Conservation (phyloP, 2,888 invertebrate genomes). For the Limnephilus lunatus region DNA sequence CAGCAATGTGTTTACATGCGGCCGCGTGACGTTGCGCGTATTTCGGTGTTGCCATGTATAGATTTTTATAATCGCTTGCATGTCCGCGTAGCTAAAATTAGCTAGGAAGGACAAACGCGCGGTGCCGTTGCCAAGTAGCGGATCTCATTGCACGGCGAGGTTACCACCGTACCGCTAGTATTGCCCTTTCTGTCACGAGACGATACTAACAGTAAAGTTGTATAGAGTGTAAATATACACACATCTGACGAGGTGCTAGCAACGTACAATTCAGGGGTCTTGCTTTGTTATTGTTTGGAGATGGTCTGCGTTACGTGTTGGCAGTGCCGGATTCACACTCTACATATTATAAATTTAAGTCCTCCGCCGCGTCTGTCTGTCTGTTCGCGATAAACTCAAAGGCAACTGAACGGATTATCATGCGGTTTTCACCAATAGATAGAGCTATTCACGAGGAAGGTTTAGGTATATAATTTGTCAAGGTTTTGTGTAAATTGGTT, state of each 20-base stretch:
- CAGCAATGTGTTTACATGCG: background rate
- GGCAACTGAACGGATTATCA: too few relatives aligned
- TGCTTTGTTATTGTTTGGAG: background rate
- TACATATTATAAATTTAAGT: too few relatives aligned
- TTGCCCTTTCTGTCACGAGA: conserved; percentile 27
- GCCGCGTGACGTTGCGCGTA: conserved; percentile 21
- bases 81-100: conserved; percentile 57
- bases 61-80: conserved; percentile 53
- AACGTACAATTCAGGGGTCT: background rate
- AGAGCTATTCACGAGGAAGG: too few relatives aligned
- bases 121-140: conserved; percentile 50
- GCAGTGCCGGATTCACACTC: background rate
- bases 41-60: conserved; percentile 56
- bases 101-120: conserved; percentile 55
- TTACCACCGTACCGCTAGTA: conserved; percentile 21
- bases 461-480: too few relatives aligned
- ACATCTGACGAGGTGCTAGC: background rate
- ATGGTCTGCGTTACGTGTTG: background rate
- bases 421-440: too few relatives aligned
- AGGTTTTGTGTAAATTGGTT: too few relatives aligned
- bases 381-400: too few relatives aligned
- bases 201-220: background rate
- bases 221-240: background rate
- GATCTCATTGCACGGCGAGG: conserved; percentile 34
- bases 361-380: too few relatives aligned